A percentile compares a stretch with the other conserved stretches of the same genome.
Evolutionary conservation across 2,888 invertebrate genomes (phyloP).

Genomic region (Lepidocyrtinus sp.): DNA sequence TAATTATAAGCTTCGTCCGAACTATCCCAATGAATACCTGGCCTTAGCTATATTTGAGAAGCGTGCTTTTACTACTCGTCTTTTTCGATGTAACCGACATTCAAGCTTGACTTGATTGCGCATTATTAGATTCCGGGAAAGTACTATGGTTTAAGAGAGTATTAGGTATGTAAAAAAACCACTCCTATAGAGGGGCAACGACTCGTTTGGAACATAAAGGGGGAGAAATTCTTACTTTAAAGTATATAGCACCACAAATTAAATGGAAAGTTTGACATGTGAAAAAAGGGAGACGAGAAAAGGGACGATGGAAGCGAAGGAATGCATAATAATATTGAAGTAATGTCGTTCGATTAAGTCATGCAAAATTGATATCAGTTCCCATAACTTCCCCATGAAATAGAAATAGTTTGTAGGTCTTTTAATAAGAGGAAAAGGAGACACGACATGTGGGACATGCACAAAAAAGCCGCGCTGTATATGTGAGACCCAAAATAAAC

Average conservation of each 20-base stretch:
- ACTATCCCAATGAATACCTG: neutral
- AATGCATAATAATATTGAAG: slow-evolving; percentile 4
- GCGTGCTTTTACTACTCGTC: neutral
- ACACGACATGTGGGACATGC: slow-evolving; percentile 32
- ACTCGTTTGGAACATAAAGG: neutral
- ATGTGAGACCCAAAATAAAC: neutral
- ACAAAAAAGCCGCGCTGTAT: slow-evolving; percentile 1
- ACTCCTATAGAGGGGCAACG: neutral
- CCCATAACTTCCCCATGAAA: slow-evolving; percentile 42
- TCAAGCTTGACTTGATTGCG: neutral
- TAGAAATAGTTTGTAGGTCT: neutral
- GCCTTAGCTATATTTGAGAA: neutral
- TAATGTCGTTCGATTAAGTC: slow-evolving; percentile 51
- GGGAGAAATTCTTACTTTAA: neutral
- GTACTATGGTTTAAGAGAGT: neutral
- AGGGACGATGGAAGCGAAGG: neutral
- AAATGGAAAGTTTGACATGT: neutral
- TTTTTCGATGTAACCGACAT: neutral
- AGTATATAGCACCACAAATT: neutral
- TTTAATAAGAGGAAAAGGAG: slow-evolving; percentile 7
- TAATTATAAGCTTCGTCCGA: too few relatives aligned
- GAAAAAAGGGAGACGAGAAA: neutral
- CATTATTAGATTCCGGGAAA: neutral
- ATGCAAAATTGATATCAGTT: slow-evolving; percentile 60
- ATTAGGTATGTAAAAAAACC: neutral